These are phyloP conservation scores for Motacilla alba DNA, from an alignment of 2,113 vertebrate species.

Conservation along the genomic window DNA sequence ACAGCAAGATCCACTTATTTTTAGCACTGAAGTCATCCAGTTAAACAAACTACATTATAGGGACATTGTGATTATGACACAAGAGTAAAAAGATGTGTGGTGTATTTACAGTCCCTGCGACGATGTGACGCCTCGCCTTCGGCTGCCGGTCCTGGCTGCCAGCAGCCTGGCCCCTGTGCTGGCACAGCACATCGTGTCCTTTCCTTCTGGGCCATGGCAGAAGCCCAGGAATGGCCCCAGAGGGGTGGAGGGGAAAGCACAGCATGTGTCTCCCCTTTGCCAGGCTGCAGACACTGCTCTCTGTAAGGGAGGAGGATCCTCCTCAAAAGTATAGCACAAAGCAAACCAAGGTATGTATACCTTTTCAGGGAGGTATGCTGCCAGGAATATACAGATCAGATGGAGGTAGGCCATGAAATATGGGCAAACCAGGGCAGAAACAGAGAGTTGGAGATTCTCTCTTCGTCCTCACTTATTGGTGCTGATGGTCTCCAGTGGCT, in stretches of 20 bases:
- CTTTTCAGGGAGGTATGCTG: not conserved
- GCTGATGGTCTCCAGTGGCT: not conserved
- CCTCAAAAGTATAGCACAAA: not conserved
- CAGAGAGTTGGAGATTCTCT: not conserved
- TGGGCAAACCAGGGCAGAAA: not conserved
- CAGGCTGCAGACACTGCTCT: not conserved
- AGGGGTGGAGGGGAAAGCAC: not conserved
- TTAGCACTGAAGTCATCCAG: constrained; percentile 33
- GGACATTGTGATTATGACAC: not conserved
- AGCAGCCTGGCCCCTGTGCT: not conserved
- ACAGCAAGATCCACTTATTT: constrained; percentile 56
- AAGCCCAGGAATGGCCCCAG: not conserved
- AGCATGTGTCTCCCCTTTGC: not conserved
- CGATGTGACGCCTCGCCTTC: not conserved
- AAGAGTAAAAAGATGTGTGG: not conserved
- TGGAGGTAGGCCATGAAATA: not conserved
- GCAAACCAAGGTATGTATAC: not conserved
- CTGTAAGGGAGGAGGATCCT: not conserved
- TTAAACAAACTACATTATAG: constrained; percentile 39
- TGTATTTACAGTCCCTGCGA: not conserved
- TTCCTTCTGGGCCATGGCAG: not conserved
- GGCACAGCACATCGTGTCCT: not conserved
- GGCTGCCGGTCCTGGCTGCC: not conserved
- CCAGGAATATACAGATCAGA: not conserved
- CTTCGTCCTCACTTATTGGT: not conserved